These are phyloP conservation scores for Vulpes lagopus DNA, from an alignment of 2,113 vertebrate genomes.

Conservation along the genomic window DNA sequence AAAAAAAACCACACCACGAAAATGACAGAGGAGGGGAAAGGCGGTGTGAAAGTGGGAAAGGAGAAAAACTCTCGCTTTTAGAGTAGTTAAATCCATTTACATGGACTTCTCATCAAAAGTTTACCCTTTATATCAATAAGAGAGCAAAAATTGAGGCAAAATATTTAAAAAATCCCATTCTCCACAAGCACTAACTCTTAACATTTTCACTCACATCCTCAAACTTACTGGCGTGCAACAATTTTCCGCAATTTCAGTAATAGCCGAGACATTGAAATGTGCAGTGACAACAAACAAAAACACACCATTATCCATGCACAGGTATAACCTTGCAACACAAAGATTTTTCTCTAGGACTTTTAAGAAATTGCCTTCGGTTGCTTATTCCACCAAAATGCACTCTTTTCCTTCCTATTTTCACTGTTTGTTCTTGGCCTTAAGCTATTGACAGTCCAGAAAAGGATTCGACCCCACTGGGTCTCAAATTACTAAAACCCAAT, in stretches of 20 bases:
- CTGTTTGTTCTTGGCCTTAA: background rate
- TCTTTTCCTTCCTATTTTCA: background rate
- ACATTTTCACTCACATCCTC: conserved; percentile 49
- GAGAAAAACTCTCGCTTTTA: background rate
- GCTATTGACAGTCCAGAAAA: fast-evolving
- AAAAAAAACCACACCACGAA: background rate
- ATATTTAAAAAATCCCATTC: background rate
- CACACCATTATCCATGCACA: background rate
- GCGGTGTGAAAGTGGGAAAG: too few species aligned
- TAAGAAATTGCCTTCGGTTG: background rate
- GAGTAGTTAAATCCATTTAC: background rate
- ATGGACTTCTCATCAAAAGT: background rate
- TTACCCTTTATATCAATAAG: background rate
- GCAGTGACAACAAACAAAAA: background rate
- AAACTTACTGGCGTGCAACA: background rate
- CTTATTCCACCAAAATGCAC: background rate
- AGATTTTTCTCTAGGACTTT: background rate
- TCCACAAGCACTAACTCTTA: background rate
- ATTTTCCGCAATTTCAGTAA: conserved; percentile 48
- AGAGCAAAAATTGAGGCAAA: background rate
- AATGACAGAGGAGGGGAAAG: background rate
- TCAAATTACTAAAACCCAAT: conserved; percentile 31
- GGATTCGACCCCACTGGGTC: background rate
- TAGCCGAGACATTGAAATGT: background rate
- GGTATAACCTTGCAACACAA: background rate